Evolutionary conservation across 2,797 vertebrate species (phyloP), one percentile per base, ranked within the genome.

Genomic region (Coilia nasus): DNA sequence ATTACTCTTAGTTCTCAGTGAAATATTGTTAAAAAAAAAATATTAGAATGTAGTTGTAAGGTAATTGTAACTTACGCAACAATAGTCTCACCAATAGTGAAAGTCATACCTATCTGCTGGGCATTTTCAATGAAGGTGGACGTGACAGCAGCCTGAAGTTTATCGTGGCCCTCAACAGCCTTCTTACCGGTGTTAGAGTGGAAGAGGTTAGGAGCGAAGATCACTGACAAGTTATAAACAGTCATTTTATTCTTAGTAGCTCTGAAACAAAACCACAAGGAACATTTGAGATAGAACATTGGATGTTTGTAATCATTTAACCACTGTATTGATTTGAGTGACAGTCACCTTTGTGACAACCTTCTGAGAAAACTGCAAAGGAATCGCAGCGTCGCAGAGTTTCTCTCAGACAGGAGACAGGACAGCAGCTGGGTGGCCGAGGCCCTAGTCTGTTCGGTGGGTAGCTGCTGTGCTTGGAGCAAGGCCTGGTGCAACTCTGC

Each of bases 231-330:
- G 88, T 98, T 98, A 89, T 94, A 94, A 90, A 95, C 96, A 90
- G 96, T 95, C 97, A 98, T 98, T 94, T 95, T 93, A 93, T 98
- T 98, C 81, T 97, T 96, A 9, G n/a, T 64, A 6, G 95, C 97
- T 86, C 97, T 98, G 92, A 81, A 82, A 88, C 12, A 57, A n/a
- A 19, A 85, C 84, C 3, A 81, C 81, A 35, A 15, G 84, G 64
- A 6, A 78, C 11, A 0, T 19, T 25, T 0, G 2, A 75, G 60
- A 60, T 12, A 21, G 47, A 14, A 84, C 31, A 78, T 57, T 60
- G 35, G 5, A 54, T 6, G 62, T 56, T 28, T 14, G 64, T 35
- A 25, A 71, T 71, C 64, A 71, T 71, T 71, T 4, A 71, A 71
- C 64, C 64, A 31, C 62, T n/a, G 23, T 35, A 35, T 41, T 41